These are phyloP conservation scores for Fukomys damarensis DNA, from an alignment of 2,113 vertebrate genomes.

Conservation along the genomic window DNA sequence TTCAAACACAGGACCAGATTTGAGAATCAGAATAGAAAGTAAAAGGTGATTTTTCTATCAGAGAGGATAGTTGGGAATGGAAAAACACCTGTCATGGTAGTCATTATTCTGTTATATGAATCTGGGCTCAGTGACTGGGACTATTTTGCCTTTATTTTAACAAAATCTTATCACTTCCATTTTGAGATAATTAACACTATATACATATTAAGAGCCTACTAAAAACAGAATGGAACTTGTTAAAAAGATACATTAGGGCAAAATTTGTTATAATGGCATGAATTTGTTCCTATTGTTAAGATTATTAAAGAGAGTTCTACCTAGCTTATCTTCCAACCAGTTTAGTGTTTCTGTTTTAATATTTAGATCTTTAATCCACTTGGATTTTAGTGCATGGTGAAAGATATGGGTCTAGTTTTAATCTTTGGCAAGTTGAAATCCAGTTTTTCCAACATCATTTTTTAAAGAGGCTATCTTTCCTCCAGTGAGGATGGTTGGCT, in stretches of 20 bases:
- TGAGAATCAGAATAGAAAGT: slow-evolving; percentile 8
- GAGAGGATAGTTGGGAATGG: neutral
- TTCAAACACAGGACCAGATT: neutral
- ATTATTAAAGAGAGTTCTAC: no score
- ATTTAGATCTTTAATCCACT: no score
- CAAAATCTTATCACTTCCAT: neutral
- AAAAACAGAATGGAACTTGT: slow-evolving; percentile 44
- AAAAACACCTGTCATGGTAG: neutral
- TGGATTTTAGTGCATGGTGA: no score
- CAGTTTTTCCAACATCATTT: no score
- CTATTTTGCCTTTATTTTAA: neutral
- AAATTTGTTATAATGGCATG: neutral
- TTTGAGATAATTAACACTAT: slow-evolving; percentile 19
- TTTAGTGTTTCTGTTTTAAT: no score
- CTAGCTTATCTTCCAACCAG: no score
- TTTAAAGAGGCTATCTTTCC: no score
- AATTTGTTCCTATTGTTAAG: slow-evolving; percentile 19
- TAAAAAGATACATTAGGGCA: slow-evolving; percentile 17
- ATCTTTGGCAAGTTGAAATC: no score
- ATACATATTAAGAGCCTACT: neutral
- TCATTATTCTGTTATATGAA: neutral
- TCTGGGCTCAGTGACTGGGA: neutral
- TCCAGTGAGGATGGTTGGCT: no score
- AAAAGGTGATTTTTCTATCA: neutral
- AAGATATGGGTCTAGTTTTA: no score